Evolutionary conservation across 2,113 vertebrate genomes (phyloP), one percentile per base, ranked within the genome.

Genomic region (Heteronetta atricapilla): DNA sequence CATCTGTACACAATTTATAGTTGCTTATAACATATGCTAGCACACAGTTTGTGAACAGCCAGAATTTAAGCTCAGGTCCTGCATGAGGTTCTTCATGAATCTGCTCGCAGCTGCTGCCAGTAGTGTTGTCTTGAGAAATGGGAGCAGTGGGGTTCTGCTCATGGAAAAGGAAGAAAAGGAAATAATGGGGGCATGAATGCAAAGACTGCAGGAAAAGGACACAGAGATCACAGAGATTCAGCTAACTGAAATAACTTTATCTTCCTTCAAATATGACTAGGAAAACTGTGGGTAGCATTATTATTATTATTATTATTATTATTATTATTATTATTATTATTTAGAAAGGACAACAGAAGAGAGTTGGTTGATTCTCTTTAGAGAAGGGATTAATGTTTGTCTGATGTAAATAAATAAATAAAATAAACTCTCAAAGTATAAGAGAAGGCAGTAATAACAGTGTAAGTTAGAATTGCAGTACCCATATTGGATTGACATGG

Each of bases 1-100:
- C 88, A 93, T 96, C 90, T 95, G 94, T 72, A 96, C 88, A 86
- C 86, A 86, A 82, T 94, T 95, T 90, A 90, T 90, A 81, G 90
- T 34, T 95, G 83, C 60, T 90, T 90, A 93, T 68, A 94, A 83
- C 89, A 94, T 95, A 95, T 94, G 92, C 83, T 92, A 75, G 74
- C 77, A 90, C 92, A 76, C 74, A 93, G 66, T 5, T 8, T 92
- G 86, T 81, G 83, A 96, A 82, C 94, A 92, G 89, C 34, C 81
- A 86, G 90, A 84, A 92, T 87, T 84, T 90, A 92, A 95, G 92
- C 89, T 93, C 77, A 56, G 42, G 81, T 95, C 69, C 73, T 94
- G 66, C 62, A 78, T 78, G 74, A 90, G 62, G 26, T 62, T 84
- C 12, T 89, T 89, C 46, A 70, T 0, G 19, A 81, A 86, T 74